Base-by-base conservation (phyloP, 2,113 vertebrate genomes). In the Pogonocichla stellata region DNA sequence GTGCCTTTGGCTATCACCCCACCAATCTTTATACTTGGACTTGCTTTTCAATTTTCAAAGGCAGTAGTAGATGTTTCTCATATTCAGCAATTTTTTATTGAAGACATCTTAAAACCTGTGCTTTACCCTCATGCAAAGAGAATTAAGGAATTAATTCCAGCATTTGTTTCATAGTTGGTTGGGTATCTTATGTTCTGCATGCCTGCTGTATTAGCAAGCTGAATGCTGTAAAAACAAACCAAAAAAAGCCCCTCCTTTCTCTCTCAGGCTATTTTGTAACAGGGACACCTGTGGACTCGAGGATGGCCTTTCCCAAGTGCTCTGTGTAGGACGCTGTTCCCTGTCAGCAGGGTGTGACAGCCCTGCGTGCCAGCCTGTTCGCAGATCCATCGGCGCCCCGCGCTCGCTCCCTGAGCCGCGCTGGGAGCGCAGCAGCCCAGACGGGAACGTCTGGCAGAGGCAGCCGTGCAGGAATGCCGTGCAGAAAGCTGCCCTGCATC, bases 101-200 rank as follows among this genome's bases (percentile, higher is more conserved):
- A 88, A 91, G 93, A 60, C 15, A 33, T 69, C 92, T 93, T 92
- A 92, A 93, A 82, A 67, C 45, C 16, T 57, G 24, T 54, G 43
- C 69, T 92, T 94, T 90, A 94, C 67, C 43, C 84, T 95, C 90
- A 95, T 48, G 73, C 65, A 67, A 94, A 73, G 65, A 88, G 94
- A 96, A 93, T 92, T 95, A 95, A 95, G 93, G 80, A 90, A 88
- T 96, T 96, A 93, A 95, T 95, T 92, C 65, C 64, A 56, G 54
- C 48, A 29, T 94, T 92, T 77, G 58, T 84, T 95, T 95, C 90
- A 54, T 58, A 73, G 75, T 60, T 87, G 89, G 62, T 43, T 90
- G 75, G 33, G 57, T 51, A 67, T 84, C 67, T 92, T 79, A 77
- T 34, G 47, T 84, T 88, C 85, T 75, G 75, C 65, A 23, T 18